Conservation (phyloP, 2,797 vertebrate genomes). For the Sebastes alutus region DNA sequence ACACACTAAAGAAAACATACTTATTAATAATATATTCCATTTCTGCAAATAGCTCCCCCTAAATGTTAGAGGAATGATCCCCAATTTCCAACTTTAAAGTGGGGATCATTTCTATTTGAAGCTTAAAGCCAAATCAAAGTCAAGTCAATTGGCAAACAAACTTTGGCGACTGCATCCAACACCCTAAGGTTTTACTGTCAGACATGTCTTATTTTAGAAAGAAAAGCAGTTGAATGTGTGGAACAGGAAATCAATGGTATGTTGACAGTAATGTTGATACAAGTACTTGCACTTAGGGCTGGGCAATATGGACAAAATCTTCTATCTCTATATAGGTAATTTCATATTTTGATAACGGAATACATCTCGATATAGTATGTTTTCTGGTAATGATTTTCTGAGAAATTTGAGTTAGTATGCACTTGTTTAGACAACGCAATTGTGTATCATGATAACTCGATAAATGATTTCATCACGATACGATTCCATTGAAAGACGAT, state of each 20-base stretch:
- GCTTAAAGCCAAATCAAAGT: neutral
- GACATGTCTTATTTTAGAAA: neutral
- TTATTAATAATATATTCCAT: too few relatives aligned
- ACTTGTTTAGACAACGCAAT: neutral
- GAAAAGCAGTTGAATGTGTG: neutral
- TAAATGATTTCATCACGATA: neutral
- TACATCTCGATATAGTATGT: neutral
- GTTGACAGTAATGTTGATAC: neutral
- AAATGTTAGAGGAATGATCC: too few relatives aligned
- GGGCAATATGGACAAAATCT: neutral
- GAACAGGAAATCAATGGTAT: conserved; percentile 5
- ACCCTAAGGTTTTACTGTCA: neutral
- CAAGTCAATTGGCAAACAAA: neutral
- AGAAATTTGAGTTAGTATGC: too few relatives aligned
- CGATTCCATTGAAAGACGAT: neutral
- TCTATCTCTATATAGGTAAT: neutral
- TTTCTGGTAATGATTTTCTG: neutral
- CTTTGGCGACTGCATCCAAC: neutral
- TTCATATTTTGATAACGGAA: neutral
- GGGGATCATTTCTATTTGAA: neutral
- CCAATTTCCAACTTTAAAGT: too few relatives aligned
- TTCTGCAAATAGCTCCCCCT: too few relatives aligned
- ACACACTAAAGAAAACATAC: too few relatives aligned
- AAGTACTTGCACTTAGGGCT: neutral
- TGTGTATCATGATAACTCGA: neutral